Evolutionary conservation across 2,113 vertebrate genomes (phyloP).

Genomic region (Collichthys lucidus): DNA sequence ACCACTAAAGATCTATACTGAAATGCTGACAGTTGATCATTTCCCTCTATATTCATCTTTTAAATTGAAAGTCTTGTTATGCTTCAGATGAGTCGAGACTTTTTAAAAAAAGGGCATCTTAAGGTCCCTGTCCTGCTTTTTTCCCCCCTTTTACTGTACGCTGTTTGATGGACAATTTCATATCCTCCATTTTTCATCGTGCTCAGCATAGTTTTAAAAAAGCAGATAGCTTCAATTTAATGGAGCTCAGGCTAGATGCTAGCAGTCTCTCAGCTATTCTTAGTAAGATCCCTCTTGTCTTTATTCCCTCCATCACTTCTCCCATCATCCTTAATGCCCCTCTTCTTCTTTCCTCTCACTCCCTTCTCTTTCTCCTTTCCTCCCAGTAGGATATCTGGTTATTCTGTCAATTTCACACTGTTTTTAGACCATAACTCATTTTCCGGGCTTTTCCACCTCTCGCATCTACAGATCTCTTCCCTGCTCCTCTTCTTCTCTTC

Average conservation of each 20-base stretch:
- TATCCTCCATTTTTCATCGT: slow-evolving; percentile 59
- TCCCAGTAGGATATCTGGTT: neutral
- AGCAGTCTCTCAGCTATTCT: slow-evolving; percentile 65
- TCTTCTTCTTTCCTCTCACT: neutral
- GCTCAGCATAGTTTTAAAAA: slow-evolving; percentile 71
- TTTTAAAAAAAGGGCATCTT: slow-evolving; percentile 49
- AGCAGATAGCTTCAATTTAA: slow-evolving; percentile 70
- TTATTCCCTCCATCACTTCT: slow-evolving; percentile 35
- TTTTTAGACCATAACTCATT: slow-evolving; percentile 4
- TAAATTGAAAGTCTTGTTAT: slow-evolving; percentile 39
- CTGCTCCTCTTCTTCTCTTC: neutral
- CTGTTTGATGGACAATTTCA: slow-evolving; percentile 74
- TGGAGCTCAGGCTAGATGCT: slow-evolving; percentile 64
- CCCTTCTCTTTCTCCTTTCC: neutral
- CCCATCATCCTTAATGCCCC: neutral
- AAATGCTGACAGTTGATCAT: slow-evolving; percentile 65
- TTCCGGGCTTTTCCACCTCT: neutral
- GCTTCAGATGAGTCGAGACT: slow-evolving; percentile 68
- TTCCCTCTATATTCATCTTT: slow-evolving; percentile 57
- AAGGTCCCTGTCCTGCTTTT: slow-evolving; percentile 35
- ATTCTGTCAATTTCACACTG: neutral
- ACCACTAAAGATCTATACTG: slow-evolving; percentile 32
- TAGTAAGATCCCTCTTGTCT: slow-evolving; percentile 57
- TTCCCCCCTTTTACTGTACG: neutral
- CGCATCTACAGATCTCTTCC: neutral